Evolutionary conservation across 2,888 invertebrate genomes (phyloP).

Genomic region (Dilophus febrilis): DNA sequence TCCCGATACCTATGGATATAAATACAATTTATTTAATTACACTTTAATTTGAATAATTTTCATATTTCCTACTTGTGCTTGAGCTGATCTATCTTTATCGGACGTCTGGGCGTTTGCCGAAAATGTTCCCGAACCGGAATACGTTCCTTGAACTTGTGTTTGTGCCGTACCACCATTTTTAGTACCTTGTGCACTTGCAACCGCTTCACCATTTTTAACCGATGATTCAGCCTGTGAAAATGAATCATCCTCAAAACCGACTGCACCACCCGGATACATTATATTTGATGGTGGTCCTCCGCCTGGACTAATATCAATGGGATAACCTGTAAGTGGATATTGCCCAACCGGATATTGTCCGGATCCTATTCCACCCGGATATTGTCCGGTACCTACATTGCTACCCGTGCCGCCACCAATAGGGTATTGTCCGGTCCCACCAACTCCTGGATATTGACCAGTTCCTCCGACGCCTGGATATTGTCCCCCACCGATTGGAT

Average conservation of each 20-base stretch:
- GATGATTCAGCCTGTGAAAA: slow-evolving; percentile 50
- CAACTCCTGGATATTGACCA: slow-evolving; percentile 3
- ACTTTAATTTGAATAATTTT: not conserved
- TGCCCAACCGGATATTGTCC: not conserved
- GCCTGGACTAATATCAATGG: slow-evolving; percentile 7
- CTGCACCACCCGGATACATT: slow-evolving; percentile 2
- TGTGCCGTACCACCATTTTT: slow-evolving; percentile 60
- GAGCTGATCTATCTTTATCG: slow-evolving; percentile 54
- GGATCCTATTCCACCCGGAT: not conserved
- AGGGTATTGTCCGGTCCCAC: not conserved
- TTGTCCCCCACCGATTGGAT: not conserved
- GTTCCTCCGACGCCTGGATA: not conserved
- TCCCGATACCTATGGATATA: slow-evolving; percentile 39
- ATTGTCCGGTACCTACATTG: not conserved
- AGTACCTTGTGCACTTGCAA: slow-evolving; percentile 59
- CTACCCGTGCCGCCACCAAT: not conserved
- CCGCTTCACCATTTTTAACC: slow-evolving; percentile 48
- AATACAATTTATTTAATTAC: not conserved
- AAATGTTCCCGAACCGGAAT: slow-evolving; percentile 60
- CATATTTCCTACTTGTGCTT: slow-evolving; percentile 27
- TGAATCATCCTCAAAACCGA: slow-evolving; percentile 36
- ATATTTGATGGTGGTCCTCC: slow-evolving; percentile 7
- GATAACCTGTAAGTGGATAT: not conserved
- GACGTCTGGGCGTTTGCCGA: slow-evolving; percentile 68
- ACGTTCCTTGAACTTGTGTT: slow-evolving; percentile 67